Evolutionary conservation across 37 sponge, comb jelly and placozoan genomes (phyloP), one percentile per base, ranked within the genome.

Genomic region (Axinella damicornis): DNA sequence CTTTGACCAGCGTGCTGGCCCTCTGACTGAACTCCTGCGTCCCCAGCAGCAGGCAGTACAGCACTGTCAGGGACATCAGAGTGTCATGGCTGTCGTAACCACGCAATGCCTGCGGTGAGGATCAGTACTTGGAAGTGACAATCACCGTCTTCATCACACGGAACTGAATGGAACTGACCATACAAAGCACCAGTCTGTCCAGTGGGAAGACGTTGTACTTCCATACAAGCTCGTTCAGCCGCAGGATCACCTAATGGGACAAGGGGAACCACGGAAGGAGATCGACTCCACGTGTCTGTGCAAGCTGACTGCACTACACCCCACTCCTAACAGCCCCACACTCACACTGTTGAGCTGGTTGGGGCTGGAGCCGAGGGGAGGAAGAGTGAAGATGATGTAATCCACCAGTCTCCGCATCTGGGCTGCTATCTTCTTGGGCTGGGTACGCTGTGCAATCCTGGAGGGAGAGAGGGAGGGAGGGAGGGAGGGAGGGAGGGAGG

Each of bases 181-280:
- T 83, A 53, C 81, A 88, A 35, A 96, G 74, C 63, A 93, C 46
- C 1, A 96, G 73, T 70, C 89, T 71, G 86, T 96, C 97, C 74
- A 93, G 66, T 0, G 89, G 80, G 53, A 90, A 71, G 14, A 96
- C 32, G 69, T 91, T 78, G 76, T 91, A 88, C 86, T 90, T 85
- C 97, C 97, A 96, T 57, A 96, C 74, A 14, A 96, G 76, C 5
- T 93, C 86, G 38, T 80, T 76, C 34, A 96, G 57, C 39, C 80
- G 37, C 19, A 41, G 31, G 2, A 73, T 74, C 22, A 77, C 88
- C 89, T 92, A 53, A 57, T 57, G 20, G 78, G 2, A 38, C 5
- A 57, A 55, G 17, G 28, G 39, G 54, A 73, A 5, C 9, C 30
- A 57, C n/a, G 17, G 14, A 1, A 55, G 15, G 31, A 55, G 28